Evolutionary conservation across 1,140 invertebrate species (phyloP), one percentile per base, ranked within the genome.

Genomic region (Pomacea maculata): DNA sequence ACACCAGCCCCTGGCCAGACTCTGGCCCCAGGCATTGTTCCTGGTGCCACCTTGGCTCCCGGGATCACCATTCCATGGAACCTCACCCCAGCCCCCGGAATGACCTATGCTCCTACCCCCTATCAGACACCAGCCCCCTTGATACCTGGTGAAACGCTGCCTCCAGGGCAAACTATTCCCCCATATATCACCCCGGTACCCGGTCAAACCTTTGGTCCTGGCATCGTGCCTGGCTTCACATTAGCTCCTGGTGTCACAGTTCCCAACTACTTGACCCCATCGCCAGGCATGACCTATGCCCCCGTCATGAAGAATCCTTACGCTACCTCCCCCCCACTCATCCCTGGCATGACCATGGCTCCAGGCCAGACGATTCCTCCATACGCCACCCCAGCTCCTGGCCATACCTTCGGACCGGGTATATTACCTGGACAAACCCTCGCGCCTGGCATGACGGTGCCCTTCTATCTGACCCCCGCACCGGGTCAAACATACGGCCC

Each of bases 301-400:
- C 80, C 79, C 25, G 57, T 52, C 9, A 57, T 52, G 6, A 65
- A 12, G n/a, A 80, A 74, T 64, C 85, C 86, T 45, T 77, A 82
- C 55, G 74, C 79, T 11, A 85, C 84, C n/a, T 80, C 82, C n/a
- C 6, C 52, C 6, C 81, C 83, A n/a, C 68, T 67, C 8, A 52
- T 73, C 7, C 82, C 79, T 25, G 75, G 83, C 80, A 29, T 65
- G 74, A 68, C 83, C 75, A 14, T 83, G 82, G 61, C 71, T 57
- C 82, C n/a, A 83, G 81, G 25, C 84, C 84, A 78, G 81, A 79
- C 12, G 82, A 82, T 74, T 19, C 64, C 68, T 80, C 76, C 76
- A 21, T 72, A 84, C 52, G 84, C 86, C 81, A 88, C 87, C 19
- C 85, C 85, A 63, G 85, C 81, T n/a, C 85, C 84, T 74, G 87